Evolutionary conservation across 35 echinoderm and acorn worm genomes (phyloP).

Genomic region (Hemicentrotus pulcherrimus): DNA sequence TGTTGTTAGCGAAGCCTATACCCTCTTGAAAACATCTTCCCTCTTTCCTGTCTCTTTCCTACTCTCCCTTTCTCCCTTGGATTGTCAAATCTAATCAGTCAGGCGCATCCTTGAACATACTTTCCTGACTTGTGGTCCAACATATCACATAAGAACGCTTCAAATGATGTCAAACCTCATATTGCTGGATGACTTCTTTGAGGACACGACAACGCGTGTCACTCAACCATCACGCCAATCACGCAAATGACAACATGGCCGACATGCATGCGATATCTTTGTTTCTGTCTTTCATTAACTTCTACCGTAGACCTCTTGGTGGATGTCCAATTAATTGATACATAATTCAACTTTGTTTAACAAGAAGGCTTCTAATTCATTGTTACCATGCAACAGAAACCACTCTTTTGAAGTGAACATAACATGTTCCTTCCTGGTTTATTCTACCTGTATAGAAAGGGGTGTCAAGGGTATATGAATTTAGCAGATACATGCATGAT

Average conservation of each 20-base stretch:
- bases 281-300: neutral
- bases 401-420: neutral
- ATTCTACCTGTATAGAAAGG: no score
- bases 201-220: neutral
- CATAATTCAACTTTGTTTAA: neutral
- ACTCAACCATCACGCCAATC: neutral
- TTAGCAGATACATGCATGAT: no score
- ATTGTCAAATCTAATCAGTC: constrained; percentile 13
- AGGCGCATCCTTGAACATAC: constrained; percentile 1
- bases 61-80: neutral
- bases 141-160: constrained; percentile 11
- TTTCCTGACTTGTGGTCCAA: constrained; percentile 3
- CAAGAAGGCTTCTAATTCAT: neutral
- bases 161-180: constrained; percentile 18
- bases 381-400: neutral
- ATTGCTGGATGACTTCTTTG: neutral
- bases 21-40: neutral
- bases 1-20: neutral
- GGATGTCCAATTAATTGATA: neutral
- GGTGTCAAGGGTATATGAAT: no score
- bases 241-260: neutral
- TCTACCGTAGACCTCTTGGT: neutral
- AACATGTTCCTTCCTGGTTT: no score
- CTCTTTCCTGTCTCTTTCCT: neutral
- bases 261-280: neutral